Conservation (phyloP, 2,888 invertebrate species). For the Lasioglossum calceatum region DNA sequence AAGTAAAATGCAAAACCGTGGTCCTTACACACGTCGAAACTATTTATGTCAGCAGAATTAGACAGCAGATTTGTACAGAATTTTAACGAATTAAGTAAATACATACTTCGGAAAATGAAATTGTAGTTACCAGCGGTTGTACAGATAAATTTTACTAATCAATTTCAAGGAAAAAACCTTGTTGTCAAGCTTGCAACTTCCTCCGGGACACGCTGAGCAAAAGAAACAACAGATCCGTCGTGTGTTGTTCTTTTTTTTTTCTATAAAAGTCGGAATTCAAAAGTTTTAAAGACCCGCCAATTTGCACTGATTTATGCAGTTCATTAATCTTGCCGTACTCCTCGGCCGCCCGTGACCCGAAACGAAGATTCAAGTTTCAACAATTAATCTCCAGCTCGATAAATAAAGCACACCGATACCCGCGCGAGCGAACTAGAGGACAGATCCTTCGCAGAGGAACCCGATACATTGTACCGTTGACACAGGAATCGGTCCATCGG, state of each 20-base stretch:
- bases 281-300: background rate
- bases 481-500: constrained; percentile 1
- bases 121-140: background rate
- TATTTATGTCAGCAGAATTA: no score
- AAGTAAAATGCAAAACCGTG: no score
- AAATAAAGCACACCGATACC: background rate
- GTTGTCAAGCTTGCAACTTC: background rate
- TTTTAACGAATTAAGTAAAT: background rate
- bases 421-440: background rate
- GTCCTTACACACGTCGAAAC: no score
- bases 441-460: constrained; percentile 3
- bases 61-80: background rate
- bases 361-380: constrained; percentile 10
- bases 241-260: background rate
- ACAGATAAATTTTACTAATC: background rate
- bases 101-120: background rate
- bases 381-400: background rate
- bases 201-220: background rate
- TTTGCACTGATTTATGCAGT: constrained; percentile 9
- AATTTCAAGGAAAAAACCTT: background rate
- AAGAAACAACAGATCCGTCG: background rate
- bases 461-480: constrained; percentile 5
- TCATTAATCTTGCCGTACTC: background rate
- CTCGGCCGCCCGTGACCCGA: background rate
- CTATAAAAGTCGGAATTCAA: background rate